Conservation (phyloP, 2,888 invertebrate species). For the Petrolisthes cinctipes region DNA sequence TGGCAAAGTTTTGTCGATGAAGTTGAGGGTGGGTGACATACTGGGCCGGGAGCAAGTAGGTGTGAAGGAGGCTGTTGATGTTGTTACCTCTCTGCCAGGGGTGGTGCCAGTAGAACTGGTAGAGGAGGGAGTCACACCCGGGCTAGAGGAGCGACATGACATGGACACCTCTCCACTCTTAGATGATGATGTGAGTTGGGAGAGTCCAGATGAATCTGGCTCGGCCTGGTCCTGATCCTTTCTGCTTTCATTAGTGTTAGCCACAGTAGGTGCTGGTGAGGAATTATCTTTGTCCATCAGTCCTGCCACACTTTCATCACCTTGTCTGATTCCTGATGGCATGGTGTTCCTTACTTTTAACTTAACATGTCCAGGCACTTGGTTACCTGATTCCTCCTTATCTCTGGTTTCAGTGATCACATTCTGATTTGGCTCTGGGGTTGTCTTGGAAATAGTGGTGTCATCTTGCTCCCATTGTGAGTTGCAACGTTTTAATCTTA, state of each 20-base stretch:
- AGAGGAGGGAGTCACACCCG: too few relatives aligned
- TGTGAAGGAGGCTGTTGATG: not conserved
- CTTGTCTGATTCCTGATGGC: not conserved
- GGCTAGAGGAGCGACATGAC: too few relatives aligned
- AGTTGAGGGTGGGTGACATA: not conserved
- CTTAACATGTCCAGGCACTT: slow-evolving; percentile 16
- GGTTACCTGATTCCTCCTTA: not conserved
- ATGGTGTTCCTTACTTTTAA: slow-evolving; percentile 36
- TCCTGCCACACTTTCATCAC: not conserved
- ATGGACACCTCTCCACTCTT: too few relatives aligned
- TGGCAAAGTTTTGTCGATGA: not conserved
- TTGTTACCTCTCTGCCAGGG: not conserved
- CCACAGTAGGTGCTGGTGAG: not conserved
- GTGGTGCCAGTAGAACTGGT: not conserved
- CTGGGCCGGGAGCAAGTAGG: not conserved
- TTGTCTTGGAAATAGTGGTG: not conserved
- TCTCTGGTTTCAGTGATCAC: not conserved
- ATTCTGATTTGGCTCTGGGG: not conserved
- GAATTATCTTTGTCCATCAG: not conserved
- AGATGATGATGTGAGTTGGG: too few relatives aligned
- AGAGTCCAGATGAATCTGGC: slow-evolving; percentile 8
- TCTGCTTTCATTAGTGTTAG: not conserved
- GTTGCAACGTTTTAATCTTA: slow-evolving; percentile 44
- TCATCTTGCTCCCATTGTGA: slow-evolving; percentile 55
- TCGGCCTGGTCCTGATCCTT: slow-evolving; percentile 4